A percentile compares a stretch with the other conserved stretches of the same genome.
Conservation (phyloP, 2,888 invertebrate species). For the Criorhina ranunculi region DNA sequence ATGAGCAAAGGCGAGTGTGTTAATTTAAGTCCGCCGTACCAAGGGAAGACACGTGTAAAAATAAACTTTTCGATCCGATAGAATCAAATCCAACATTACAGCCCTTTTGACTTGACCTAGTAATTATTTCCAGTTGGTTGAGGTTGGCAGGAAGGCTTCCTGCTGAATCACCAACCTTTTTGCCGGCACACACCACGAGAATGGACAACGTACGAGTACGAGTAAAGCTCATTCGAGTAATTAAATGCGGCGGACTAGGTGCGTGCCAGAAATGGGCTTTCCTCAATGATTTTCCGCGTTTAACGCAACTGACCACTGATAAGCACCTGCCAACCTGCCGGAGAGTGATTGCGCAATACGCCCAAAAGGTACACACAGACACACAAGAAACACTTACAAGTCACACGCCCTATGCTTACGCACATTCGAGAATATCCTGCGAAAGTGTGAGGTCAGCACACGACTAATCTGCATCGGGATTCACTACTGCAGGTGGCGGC, state of each 20-base stretch:
- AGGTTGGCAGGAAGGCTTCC: constrained; percentile 61
- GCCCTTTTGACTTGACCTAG: constrained; percentile 66
- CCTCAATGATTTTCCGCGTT: constrained; percentile 74
- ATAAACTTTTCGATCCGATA: constrained; percentile 73
- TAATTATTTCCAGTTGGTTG: constrained; percentile 72
- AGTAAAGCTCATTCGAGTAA: constrained; percentile 71
- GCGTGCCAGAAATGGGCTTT: constrained; percentile 74
- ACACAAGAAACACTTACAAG: constrained; percentile 52
- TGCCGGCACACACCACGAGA: constrained; percentile 1
- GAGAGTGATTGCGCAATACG: constrained; percentile 70
- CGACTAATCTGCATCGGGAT: constrained; percentile 61
- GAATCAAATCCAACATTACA: constrained; percentile 58
- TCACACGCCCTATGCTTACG: constrained; percentile 58
- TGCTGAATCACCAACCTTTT: constrained; percentile 72
- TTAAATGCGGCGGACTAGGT: constrained; percentile 70
- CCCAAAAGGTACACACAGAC: constrained; percentile 24
- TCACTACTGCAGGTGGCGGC: constrained; percentile 4
- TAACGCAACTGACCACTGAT: constrained; percentile 73
- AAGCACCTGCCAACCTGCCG: constrained; percentile 66
- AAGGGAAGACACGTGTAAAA: constrained; percentile 34
- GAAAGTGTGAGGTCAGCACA: constrained; percentile 49
- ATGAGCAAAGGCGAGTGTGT: constrained; percentile 48
- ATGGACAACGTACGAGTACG: too few relatives aligned
- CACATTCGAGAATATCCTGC: constrained; percentile 55
- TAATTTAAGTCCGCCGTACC: constrained; percentile 54